Evolutionary conservation across 2,113 vertebrate genomes (phyloP).

Genomic region (Aramus guarauna): DNA sequence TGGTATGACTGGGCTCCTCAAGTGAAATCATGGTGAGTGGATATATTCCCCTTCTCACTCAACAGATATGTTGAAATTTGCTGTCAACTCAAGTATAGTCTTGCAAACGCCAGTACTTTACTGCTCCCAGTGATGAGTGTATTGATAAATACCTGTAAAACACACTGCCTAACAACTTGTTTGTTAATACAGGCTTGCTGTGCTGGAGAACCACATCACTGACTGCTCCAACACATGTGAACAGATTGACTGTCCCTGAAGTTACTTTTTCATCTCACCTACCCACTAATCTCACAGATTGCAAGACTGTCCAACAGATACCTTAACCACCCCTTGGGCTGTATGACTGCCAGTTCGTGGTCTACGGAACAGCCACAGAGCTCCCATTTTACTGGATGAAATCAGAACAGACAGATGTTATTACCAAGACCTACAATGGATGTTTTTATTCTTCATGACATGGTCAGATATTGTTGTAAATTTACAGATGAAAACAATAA

Average conservation of each 20-base stretch:
- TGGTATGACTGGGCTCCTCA: neutral
- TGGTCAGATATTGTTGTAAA: no score
- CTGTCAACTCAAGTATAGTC: neutral
- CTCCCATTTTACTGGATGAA: neutral
- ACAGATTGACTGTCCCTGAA: neutral
- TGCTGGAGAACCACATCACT: neutral
- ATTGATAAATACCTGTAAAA: neutral
- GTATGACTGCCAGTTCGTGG: fast-evolving
- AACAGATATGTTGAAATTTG: neutral
- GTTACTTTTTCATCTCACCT: neutral
- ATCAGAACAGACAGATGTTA: neutral
- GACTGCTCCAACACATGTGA: neutral
- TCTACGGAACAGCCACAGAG: neutral
- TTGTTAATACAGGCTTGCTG: neutral
- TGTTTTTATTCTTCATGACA: no score
- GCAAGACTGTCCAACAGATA: neutral
- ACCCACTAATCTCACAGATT: neutral
- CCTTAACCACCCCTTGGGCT: neutral
- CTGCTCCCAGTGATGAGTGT: neutral
- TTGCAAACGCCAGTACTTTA: neutral
- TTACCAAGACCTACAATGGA: neutral
- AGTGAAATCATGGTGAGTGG: neutral
- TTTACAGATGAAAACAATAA: neutral
- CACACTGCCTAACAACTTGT: neutral
- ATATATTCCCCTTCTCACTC: neutral